A percentile compares a stretch with the other conserved stretches of the same genome.
phyloP scores from a whole-genome alignment of 1,140 invertebrate species.

The Trachymyrmex septentrionalis region DNA sequence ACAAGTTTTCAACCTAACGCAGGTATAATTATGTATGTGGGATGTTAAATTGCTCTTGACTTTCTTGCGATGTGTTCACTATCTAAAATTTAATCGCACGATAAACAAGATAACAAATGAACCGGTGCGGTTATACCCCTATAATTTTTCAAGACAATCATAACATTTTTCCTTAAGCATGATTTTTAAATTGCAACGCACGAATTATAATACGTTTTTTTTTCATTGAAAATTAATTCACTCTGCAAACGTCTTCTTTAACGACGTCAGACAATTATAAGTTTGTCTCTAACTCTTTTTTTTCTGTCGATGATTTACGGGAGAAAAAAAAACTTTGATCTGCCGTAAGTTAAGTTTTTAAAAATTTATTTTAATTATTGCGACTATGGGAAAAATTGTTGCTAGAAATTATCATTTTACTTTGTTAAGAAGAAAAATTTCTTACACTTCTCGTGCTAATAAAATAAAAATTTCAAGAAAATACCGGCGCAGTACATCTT shows the following conservation, averaged over 20 bases:
- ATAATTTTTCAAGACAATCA: not conserved
- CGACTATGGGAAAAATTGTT: not conserved
- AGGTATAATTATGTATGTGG: slow-evolving; percentile 33
- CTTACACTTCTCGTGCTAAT: not conserved
- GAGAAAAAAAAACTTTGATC: not conserved
- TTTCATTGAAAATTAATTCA: slow-evolving; percentile 2
- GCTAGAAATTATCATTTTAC: not conserved
- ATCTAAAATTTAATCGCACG: slow-evolving; percentile 7
- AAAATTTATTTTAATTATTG: not conserved
- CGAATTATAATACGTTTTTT: not conserved
- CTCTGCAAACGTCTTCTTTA: not conserved
- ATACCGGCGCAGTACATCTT: not conserved
- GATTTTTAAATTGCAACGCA: not conserved
- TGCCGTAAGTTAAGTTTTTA: not conserved
- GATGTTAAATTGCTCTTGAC: slow-evolving; percentile 44
- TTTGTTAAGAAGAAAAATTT: not conserved
- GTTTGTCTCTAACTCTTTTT: not conserved
- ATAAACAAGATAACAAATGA: slow-evolving; percentile 20
- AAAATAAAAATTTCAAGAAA: not conserved
- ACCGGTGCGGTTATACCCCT: not conserved
- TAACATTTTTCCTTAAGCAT: not conserved
- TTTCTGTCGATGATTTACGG: not conserved
- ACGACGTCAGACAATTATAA: not conserved
- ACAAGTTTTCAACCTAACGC: slow-evolving; percentile 42
- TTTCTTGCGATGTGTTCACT: not conserved